Conservation (phyloP, 2,113 vertebrate genomes). For the Mustela lutreola region DNA sequence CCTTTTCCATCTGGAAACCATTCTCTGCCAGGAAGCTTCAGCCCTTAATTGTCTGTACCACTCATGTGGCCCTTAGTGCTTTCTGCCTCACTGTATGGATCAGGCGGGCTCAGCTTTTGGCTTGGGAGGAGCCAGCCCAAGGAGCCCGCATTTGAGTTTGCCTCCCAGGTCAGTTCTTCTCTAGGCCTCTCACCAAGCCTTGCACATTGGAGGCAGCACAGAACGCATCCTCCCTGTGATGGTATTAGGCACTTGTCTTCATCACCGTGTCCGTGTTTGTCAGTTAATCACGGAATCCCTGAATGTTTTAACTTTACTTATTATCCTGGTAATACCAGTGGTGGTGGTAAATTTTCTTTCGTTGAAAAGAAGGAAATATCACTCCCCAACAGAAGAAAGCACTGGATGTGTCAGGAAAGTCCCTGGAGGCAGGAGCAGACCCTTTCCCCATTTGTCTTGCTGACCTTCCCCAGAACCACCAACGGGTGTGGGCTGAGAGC, state of each 20-base stretch:
- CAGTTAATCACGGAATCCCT: neutral
- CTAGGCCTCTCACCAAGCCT: neutral
- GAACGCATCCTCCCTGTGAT: neutral
- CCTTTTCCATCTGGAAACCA: too few species aligned
- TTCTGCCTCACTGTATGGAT: neutral
- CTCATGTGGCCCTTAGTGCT: neutral
- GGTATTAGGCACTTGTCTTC: too few species aligned
- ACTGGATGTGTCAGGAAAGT: neutral
- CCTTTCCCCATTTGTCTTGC: too few species aligned
- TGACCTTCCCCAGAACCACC: neutral
- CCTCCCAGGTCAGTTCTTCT: neutral
- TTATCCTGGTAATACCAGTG: neutral
- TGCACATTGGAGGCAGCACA: accelerated
- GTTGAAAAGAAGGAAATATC: constrained; percentile 85
- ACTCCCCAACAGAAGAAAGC: constrained; percentile 76
- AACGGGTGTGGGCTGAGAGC: neutral
- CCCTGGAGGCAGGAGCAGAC: neutral
- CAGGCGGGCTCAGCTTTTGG: neutral
- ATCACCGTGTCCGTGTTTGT: neutral
- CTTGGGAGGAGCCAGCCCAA: neutral
- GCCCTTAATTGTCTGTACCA: too few species aligned
- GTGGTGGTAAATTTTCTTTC: constrained; percentile 58
- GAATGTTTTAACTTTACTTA: neutral
- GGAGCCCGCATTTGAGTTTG: neutral
- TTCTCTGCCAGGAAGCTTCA: neutral